phyloP scores from a whole-genome alignment of 1,140 invertebrate genomes.

The Andrena cerasifolii region DNA sequence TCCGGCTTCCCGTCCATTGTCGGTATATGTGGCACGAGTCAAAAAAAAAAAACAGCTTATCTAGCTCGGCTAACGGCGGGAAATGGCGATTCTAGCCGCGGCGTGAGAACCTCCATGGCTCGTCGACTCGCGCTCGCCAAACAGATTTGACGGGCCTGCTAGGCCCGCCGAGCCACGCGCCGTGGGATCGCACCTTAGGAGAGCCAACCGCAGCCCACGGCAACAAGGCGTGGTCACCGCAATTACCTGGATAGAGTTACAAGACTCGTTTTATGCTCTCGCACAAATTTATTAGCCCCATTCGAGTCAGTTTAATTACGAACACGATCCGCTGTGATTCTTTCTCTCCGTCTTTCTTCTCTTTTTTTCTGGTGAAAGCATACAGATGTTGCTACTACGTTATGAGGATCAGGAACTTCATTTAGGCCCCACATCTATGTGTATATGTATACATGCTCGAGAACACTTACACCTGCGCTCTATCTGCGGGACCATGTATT shows the following conservation, averaged over 20 bases:
- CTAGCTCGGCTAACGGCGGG: too few relatives aligned
- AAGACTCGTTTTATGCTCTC: slow-evolving; percentile 77
- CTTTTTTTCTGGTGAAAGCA: slow-evolving; percentile 44
- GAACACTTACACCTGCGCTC: not conserved
- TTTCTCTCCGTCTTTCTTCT: slow-evolving; percentile 43
- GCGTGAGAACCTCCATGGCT: too few relatives aligned
- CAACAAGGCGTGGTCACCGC: slow-evolving; percentile 76
- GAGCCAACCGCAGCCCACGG: slow-evolving; percentile 69
- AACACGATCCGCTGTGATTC: slow-evolving; percentile 63
- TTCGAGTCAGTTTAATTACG: slow-evolving; percentile 80
- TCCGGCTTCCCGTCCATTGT: too few relatives aligned
- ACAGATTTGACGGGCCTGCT: too few relatives aligned
- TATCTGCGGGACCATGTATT: not conserved
- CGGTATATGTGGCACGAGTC: too few relatives aligned
- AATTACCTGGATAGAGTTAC: slow-evolving; percentile 81
- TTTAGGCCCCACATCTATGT: not conserved
- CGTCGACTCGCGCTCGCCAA: too few relatives aligned
- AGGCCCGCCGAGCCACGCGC: too few relatives aligned
- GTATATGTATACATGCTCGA: not conserved
- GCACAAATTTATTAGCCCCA: slow-evolving; percentile 78
- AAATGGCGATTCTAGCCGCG: too few relatives aligned
- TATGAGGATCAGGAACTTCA: slow-evolving; percentile 11
- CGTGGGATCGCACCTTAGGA: too few relatives aligned
- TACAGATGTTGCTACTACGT: not conserved
- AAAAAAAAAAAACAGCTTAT: too few relatives aligned